These are phyloP conservation scores for Malurus alboscapulatus DNA, from an alignment of 2,113 vertebrate species.

Conservation along the genomic window DNA sequence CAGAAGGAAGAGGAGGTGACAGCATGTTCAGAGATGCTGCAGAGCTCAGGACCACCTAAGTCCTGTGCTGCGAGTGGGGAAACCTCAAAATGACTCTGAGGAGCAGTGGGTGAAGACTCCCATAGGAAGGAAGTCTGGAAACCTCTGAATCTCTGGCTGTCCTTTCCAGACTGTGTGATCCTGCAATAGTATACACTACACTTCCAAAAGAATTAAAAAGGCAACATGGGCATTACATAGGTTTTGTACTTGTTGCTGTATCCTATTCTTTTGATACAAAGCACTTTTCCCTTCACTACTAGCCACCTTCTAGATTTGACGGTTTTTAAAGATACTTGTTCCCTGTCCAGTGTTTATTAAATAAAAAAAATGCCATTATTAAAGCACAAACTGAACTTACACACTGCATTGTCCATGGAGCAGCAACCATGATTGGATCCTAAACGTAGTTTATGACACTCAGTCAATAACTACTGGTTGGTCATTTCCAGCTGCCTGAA, in stretches of 20 bases:
- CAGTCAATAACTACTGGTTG: slow-evolving; percentile 34
- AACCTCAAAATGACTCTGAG: background rate
- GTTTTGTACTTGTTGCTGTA: background rate
- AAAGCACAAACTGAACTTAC: background rate
- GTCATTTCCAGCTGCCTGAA: slow-evolving; percentile 38
- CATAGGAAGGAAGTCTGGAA: background rate
- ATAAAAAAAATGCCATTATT: background rate
- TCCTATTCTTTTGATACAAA: background rate
- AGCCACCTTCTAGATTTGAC: background rate
- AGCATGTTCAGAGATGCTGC: background rate
- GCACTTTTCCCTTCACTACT: background rate
- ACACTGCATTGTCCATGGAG: background rate
- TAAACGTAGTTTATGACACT: background rate
- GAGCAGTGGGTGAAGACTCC: background rate
- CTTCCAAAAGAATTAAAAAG: background rate
- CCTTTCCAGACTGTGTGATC: background rate
- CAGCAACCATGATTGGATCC: background rate
- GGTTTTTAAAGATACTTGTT: background rate
- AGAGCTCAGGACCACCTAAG: background rate
- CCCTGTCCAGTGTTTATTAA: background rate
- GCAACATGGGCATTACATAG: background rate
- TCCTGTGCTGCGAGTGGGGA: background rate
- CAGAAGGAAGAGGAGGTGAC: background rate
- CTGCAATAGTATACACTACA: background rate
- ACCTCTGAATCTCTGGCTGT: background rate